These are phyloP conservation scores for Silurus glanis DNA, from an alignment of 2,113 vertebrate species.

Conservation along the genomic window DNA sequence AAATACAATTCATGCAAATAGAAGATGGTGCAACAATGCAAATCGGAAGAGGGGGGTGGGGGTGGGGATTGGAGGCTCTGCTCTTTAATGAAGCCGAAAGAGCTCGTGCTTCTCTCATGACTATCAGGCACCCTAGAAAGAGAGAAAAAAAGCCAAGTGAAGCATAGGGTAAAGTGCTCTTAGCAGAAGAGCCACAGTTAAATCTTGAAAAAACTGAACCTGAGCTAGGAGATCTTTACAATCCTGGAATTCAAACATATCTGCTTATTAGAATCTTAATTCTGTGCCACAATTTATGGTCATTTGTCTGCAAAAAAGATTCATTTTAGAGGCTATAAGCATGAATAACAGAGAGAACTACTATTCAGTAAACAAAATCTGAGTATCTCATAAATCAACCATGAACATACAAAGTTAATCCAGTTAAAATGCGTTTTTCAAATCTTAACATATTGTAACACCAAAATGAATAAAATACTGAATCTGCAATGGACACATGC, in stretches of 20 bases:
- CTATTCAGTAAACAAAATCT: neutral
- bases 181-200: neutral
- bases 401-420: neutral
- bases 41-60: no score
- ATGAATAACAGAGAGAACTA: neutral
- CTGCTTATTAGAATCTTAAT: neutral
- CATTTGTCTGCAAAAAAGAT: neutral
- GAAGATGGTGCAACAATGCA: neutral
- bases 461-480: constrained; percentile 10
- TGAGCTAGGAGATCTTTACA: neutral
- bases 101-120: constrained; percentile 6
- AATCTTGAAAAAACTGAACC: neutral
- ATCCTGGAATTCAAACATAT: neutral
- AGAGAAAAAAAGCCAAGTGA: neutral
- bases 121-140: neutral
- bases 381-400: neutral
- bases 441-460: neutral
- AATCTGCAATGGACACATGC: neutral
- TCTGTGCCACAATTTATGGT: neutral
- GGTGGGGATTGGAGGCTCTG: neutral
- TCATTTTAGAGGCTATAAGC: neutral
- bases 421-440: neutral
- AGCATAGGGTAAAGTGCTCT: neutral
- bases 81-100: neutral
- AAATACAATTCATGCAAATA: neutral